Percentiles rank a stretch among this genome's conserved stretches.
These are phyloP conservation scores for Fulmarus glacialis DNA, from an alignment of 2,113 vertebrate species.

Conservation along the genomic window DNA sequence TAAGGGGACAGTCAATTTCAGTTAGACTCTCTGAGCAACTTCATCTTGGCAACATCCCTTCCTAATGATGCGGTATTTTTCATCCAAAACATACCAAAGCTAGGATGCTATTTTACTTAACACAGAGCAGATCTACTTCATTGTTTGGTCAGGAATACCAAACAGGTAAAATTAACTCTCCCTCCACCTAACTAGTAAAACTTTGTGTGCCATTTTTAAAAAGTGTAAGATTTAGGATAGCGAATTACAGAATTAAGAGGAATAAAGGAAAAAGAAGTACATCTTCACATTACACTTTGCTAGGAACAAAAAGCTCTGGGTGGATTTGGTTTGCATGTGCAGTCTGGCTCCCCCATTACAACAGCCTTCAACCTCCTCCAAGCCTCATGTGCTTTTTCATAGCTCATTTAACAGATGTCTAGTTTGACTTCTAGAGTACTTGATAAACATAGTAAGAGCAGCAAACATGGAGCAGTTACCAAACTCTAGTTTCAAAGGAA, in stretches of 20 bases:
- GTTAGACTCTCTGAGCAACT: neutral
- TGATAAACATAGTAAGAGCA: neutral
- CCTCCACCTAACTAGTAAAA: neutral
- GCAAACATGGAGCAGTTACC: neutral
- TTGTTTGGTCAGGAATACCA: neutral
- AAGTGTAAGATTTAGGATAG: neutral
- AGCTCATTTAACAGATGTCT: neutral
- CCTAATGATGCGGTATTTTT: rapidly evolving
- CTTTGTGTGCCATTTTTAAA: neutral
- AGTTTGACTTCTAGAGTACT: neutral
- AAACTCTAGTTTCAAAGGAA: neutral
- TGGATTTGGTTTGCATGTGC: neutral
- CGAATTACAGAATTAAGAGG: neutral
- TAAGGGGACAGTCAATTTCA: neutral
- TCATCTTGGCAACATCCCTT: neutral
- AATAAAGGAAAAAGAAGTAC: neutral
- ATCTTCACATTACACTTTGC: neutral
- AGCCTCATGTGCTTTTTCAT: neutral
- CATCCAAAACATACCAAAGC: neutral
- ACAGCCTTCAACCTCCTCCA: neutral
- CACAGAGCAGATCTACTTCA: neutral
- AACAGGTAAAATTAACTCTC: neutral
- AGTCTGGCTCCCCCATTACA: neutral
- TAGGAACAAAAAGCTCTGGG: neutral
- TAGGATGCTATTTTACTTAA: neutral